Base-by-base conservation (phyloP, 1,140 invertebrate genomes). In the Formica selysi region DNA sequence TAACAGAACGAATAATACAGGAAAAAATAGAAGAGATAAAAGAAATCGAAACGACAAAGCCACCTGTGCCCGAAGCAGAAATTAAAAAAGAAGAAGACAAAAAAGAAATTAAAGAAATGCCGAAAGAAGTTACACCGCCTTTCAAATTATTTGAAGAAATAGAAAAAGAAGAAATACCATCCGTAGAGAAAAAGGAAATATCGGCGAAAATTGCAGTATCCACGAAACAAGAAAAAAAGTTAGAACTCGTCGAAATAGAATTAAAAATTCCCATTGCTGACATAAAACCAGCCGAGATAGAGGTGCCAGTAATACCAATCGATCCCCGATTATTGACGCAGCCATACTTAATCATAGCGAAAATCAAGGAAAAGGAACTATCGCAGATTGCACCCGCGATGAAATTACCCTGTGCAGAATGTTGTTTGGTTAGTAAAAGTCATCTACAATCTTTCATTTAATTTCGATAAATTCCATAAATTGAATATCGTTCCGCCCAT, bases 301-400 rank as follows among this genome's bases (percentile, higher is more conserved):
- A 29, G 11, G 8, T 81, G 26, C 13, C 59, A 41, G 5, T 44
- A 16, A 32, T 54, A 61, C 13, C 59, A 48, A 44, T 65, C 13
- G 68, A 83, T n/a, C 19, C 51, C 5, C 44, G 19, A 65, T 32
- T 83, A 54, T 26, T 61, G 36, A 11, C 16, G 5, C 41, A 44
- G 11, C 68, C 78, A 7, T 84, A 86, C 19, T 57, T 83, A 3
- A 59, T 83, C 1, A 22, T 86, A 64, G 79, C 68, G 13, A 68
- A 59, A 8, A 44, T 86, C 13, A 57, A 83, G 32, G 79, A 67
- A 32, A 83, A 65, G 13, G 41, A 86, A 80, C 1, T 59, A 26
- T 3, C 51, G 22, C n/a, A 44, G 22, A 51, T 71, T 51, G 36
- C 48, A 62, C 7, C 64, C 0, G 10, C 29, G 5, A 38, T n/a